phyloP scores from a whole-genome alignment of 2,888 invertebrate species.

The Chymomyza amoena region DNA sequence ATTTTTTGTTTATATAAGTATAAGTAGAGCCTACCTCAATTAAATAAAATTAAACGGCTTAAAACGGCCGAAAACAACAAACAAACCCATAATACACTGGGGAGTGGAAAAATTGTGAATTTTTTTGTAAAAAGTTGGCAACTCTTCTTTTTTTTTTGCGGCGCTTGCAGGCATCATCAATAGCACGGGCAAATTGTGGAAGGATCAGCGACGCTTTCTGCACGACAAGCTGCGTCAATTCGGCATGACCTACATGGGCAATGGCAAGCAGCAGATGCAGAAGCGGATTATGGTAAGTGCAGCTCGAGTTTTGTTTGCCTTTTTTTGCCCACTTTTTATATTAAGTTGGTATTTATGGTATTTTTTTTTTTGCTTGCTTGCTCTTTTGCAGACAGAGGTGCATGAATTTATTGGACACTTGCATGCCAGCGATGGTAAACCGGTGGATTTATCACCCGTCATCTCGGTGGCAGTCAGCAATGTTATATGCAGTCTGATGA shows the following conservation, averaged over 20 bases:
- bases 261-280: conserved; percentile 90
- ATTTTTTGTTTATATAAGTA: not conserved
- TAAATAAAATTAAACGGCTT: conserved; percentile 34
- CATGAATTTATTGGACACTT: conserved; percentile 85
- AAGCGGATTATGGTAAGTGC: conserved; percentile 87
- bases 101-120: not conserved
- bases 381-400: conserved; percentile 84
- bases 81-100: not conserved
- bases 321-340: not conserved
- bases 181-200: conserved; percentile 93
- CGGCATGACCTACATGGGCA: conserved; percentile 92
- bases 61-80: conserved; percentile 9
- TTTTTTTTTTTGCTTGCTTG: not conserved
- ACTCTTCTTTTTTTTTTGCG: conserved; percentile 42
- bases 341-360: not conserved
- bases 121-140: not conserved
- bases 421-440: conserved; percentile 82
- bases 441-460: conserved; percentile 86
- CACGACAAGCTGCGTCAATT: conserved; percentile 91
- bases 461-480: conserved; percentile 92
- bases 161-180: conserved; percentile 90
- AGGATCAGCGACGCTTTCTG: conserved; percentile 91
- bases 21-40: conserved; percentile 69
- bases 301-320: conserved; percentile 11
- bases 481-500: conserved; percentile 93